Evolutionary conservation across 1,140 invertebrate genomes (phyloP).

Genomic region (Bathynomus jamesi): DNA sequence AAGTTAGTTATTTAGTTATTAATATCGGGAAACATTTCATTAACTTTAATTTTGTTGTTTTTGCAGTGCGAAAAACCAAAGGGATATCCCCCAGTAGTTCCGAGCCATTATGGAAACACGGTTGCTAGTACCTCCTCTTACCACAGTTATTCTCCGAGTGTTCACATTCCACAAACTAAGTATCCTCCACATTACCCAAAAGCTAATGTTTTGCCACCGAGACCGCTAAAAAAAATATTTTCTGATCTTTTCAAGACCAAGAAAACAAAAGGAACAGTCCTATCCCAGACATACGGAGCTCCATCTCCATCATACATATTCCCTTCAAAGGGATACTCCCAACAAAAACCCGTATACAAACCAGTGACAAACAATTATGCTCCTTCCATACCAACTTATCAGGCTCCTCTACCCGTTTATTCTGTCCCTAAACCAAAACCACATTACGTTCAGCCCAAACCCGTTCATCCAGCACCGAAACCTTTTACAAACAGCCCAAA

Average conservation of each 20-base stretch:
- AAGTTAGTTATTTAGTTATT: background rate
- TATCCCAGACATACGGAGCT: background rate
- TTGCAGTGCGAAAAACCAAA: constrained; percentile 18
- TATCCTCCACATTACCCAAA: background rate
- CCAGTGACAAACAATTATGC: background rate
- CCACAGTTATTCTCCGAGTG: background rate
- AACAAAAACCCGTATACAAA: constrained; percentile 6
- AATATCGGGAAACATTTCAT: too few relatives aligned
- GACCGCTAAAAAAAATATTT: constrained; percentile 1
- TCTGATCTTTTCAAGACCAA: constrained; percentile 5
- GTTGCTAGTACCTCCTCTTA: background rate
- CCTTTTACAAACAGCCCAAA: background rate
- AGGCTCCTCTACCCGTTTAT: background rate
- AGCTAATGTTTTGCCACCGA: background rate
- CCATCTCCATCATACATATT: constrained; percentile 8
- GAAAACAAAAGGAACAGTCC: background rate
- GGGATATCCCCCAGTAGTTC: constrained; percentile 10
- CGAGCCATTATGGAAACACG: constrained; percentile 6
- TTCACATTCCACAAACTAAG: too few relatives aligned
- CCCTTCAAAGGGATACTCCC: too few relatives aligned
- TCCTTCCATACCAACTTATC: constrained; percentile 1
- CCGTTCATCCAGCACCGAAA: too few relatives aligned
- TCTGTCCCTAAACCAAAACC: background rate
- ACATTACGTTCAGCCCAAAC: background rate
- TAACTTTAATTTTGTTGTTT: too few relatives aligned